A percentile compares a stretch with the other conserved stretches of the same genome.
These are phyloP conservation scores for Oncorhynchus mykiss DNA, from an alignment of 2,113 vertebrate species.

Conservation along the genomic window DNA sequence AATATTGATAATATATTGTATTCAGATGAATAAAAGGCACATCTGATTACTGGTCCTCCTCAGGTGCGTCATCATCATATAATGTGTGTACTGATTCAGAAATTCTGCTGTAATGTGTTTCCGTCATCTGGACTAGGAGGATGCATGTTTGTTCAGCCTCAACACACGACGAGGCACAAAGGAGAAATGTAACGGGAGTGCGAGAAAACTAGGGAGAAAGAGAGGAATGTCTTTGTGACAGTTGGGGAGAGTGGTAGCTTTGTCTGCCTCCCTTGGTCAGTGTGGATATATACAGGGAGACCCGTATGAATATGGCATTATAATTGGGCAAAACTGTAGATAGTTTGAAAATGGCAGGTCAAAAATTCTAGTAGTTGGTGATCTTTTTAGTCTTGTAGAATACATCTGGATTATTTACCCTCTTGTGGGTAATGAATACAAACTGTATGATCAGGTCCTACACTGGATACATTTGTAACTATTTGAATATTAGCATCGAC, in stretches of 20 bases:
- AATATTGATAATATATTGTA: too few relatives aligned
- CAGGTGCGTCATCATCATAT: too few relatives aligned
- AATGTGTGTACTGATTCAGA: conserved; percentile 13
- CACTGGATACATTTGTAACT: too few relatives aligned
- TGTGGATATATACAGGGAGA: background rate
- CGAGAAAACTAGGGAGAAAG: background rate
- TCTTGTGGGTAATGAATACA: too few relatives aligned
- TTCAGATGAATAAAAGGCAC: too few relatives aligned
- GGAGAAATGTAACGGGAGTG: background rate
- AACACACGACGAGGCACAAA: background rate
- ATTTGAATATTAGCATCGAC: too few relatives aligned
- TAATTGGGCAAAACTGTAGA: background rate
- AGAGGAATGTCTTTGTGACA: background rate
- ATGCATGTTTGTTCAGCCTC: conserved; percentile 9
- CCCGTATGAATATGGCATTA: background rate
- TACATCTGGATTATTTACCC: too few relatives aligned
- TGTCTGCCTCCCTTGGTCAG: background rate
- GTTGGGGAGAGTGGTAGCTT: background rate
- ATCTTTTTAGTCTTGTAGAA: background rate
- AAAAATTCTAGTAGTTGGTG: background rate
- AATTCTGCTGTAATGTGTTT: background rate
- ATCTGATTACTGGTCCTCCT: too few relatives aligned
- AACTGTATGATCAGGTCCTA: too few relatives aligned
- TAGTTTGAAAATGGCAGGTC: background rate
- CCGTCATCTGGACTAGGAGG: background rate